Conservation (phyloP, 2,888 invertebrate genomes). For the Heteromurus nitidus region DNA sequence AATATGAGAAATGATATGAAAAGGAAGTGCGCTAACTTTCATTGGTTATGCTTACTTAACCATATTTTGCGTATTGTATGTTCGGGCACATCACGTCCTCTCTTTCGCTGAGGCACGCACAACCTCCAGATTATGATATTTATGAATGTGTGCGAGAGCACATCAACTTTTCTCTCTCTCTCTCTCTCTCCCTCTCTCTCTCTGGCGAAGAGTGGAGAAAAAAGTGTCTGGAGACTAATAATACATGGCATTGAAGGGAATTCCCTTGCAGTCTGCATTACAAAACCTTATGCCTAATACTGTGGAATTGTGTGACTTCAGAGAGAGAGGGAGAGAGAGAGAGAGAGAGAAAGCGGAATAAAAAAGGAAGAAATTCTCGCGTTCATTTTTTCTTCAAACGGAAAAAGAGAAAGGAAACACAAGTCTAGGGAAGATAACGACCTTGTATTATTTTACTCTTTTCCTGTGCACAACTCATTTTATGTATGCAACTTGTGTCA, state of each 20-base stretch:
- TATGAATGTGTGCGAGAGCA: slow-evolving; percentile 48
- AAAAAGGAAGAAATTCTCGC: no score
- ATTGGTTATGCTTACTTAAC: no score
- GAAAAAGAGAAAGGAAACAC: no score
- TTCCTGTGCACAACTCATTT: neutral
- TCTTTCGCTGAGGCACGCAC: no score
- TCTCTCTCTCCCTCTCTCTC: slow-evolving; percentile 2
- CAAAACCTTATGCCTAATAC: slow-evolving; percentile 7
- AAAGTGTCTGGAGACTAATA: slow-evolving; percentile 60
- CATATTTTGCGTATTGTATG: no score
- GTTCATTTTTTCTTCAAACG: neutral
- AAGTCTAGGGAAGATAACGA: no score
- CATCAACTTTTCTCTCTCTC: slow-evolving; percentile 22
- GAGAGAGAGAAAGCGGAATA: neutral
- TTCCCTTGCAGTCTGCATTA: slow-evolving; percentile 47
- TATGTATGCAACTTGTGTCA: slow-evolving; percentile 33
- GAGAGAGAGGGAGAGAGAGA: neutral
- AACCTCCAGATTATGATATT: slow-evolving; percentile 19
- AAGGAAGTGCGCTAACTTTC: no score
- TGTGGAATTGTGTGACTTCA: neutral
- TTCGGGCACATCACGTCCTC: no score
- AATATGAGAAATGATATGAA: no score
- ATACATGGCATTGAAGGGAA: slow-evolving; percentile 59
- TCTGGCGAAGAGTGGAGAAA: slow-evolving; percentile 30
- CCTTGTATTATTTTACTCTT: no score